Conservation (phyloP, 1,140 invertebrate species). For the Hylaeus volcanicus region DNA sequence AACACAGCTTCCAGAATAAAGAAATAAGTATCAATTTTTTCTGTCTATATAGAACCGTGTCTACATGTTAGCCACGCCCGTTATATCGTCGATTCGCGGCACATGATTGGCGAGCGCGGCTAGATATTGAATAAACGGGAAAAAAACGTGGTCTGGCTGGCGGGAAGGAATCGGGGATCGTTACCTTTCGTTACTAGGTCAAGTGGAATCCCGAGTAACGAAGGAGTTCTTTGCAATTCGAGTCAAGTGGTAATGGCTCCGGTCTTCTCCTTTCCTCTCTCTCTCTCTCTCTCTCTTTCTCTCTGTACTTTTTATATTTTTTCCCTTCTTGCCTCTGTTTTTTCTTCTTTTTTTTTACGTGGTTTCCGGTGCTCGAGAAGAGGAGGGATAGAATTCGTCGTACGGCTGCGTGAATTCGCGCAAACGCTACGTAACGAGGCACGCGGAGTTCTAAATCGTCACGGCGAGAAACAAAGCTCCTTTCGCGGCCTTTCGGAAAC, state of each 20-base stretch:
- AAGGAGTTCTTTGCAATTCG: constrained; percentile 54
- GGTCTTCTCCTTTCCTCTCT: constrained; percentile 20
- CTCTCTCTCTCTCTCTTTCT: constrained; percentile 10
- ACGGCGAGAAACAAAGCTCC: not conserved
- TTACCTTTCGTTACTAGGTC: constrained; percentile 54
- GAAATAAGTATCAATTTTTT: too few species aligned
- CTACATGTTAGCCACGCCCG: not conserved
- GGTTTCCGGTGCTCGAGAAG: not conserved
- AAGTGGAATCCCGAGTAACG: constrained; percentile 51
- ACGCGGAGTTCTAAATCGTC: not conserved
- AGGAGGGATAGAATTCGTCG: not conserved
- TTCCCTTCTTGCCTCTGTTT: not conserved
- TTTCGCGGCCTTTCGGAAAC: not conserved
- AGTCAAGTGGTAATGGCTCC: constrained; percentile 50
- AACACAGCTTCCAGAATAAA: too few species aligned
- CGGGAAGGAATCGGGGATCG: constrained; percentile 48
- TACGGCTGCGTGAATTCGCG: constrained; percentile 1
- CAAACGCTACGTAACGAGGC: constrained; percentile 12
- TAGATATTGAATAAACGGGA: constrained; percentile 40
- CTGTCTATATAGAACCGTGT: not conserved
- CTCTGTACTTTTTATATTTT: constrained; percentile 36
- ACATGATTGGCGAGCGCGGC: not conserved
- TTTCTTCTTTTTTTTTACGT: not conserved
- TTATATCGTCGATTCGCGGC: too few species aligned
- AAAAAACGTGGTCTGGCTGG: constrained; percentile 20